Base-by-base conservation (phyloP, 64 coral and sea anemone genomes). In the Actinia tenebrosa region DNA sequence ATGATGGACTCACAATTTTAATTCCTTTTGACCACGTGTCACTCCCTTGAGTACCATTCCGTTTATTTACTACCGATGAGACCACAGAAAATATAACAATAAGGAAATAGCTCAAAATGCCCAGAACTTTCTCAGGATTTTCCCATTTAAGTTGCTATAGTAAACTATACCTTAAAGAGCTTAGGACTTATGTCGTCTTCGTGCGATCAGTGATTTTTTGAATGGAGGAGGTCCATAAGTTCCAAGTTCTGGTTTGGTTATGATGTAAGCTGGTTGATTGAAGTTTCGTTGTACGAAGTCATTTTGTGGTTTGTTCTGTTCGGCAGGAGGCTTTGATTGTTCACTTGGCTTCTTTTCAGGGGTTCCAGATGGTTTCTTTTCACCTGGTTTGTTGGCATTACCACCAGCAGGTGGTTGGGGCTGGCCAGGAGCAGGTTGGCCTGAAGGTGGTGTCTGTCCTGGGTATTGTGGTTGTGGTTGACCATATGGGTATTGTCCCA, bases 181-280 rank as follows among this genome's bases (percentile, higher is more conserved):
- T 25, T 75, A 27, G 25, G 20, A 69, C 20, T 69, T 69, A 0
- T n/a, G 5, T 30, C 10, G 37, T 81, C 22, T 45, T 81, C 27
- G 16, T 50, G 79, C 44, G 50, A 81, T 53, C 50, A 81, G 17
- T 50, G 79, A 81, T 26, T 81, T 81, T 16, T 52, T 81, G 53
- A 81, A 81, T 50, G 79, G 79, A 81, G 45, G 69, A 42, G 69
- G 69, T 42, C 69, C 69, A 75, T 75, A 75, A 43, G 69, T 75
- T 37, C 69, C 69, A 42, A 75, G 69, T 26, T 43, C 69, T 30
- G 69, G 69, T 75, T 75, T 75, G 25, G 27, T 75, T 11, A 75
- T 53, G 42, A 81, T 50, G 45, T 50, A 53, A 81, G 15, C 27
- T 81, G 79, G 79, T 50, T 81, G 79, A 20, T 22, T 52, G 77